These are phyloP conservation scores for Platichthys stellatus DNA, from an alignment of 2,113 vertebrate species.

Conservation along the genomic window DNA sequence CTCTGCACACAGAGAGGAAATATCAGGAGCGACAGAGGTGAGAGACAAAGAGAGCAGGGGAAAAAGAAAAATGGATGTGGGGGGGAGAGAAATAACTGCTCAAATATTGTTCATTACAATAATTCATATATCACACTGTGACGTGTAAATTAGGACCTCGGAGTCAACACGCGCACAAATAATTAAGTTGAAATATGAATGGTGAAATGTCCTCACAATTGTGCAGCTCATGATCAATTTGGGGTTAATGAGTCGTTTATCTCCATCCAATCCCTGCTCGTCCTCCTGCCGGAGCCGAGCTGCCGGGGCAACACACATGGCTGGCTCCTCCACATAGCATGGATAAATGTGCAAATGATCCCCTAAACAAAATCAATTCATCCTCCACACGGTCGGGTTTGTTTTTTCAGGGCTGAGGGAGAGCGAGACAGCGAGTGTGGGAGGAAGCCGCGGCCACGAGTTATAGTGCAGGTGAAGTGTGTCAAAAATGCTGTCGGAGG, in stretches of 20 bases:
- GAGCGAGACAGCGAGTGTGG: slow-evolving; percentile 15
- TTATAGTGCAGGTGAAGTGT: not conserved
- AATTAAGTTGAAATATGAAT: slow-evolving; percentile 84
- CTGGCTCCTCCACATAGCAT: slow-evolving; percentile 44
- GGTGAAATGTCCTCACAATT: slow-evolving; percentile 74
- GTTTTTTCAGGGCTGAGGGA: slow-evolving; percentile 20
- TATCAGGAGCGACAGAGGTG: slow-evolving; percentile 17
- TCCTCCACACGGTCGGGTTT: slow-evolving; percentile 23
- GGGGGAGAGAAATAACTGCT: slow-evolving; percentile 58
- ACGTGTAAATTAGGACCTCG: slow-evolving; percentile 74
- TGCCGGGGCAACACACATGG: slow-evolving; percentile 36
- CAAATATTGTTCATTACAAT: slow-evolving; percentile 79
- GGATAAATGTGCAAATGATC: slow-evolving; percentile 68
- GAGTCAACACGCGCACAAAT: slow-evolving; percentile 79
- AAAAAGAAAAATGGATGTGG: slow-evolving; percentile 49
- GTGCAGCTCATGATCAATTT: slow-evolving; percentile 80
- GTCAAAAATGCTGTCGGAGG: slow-evolving; percentile 20
- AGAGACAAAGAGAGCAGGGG: slow-evolving; percentile 30
- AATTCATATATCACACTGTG: slow-evolving; percentile 78
- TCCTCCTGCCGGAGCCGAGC: slow-evolving; percentile 40
- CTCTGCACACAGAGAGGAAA: slow-evolving; percentile 36
- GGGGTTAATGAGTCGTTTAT: slow-evolving; percentile 82
- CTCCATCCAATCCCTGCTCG: slow-evolving; percentile 64
- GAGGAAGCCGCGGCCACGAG: slow-evolving; percentile 1
- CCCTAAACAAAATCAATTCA: slow-evolving; percentile 74